Evolutionary conservation across 2,888 invertebrate species (phyloP).

Genomic region (Euplexia lucipara): DNA sequence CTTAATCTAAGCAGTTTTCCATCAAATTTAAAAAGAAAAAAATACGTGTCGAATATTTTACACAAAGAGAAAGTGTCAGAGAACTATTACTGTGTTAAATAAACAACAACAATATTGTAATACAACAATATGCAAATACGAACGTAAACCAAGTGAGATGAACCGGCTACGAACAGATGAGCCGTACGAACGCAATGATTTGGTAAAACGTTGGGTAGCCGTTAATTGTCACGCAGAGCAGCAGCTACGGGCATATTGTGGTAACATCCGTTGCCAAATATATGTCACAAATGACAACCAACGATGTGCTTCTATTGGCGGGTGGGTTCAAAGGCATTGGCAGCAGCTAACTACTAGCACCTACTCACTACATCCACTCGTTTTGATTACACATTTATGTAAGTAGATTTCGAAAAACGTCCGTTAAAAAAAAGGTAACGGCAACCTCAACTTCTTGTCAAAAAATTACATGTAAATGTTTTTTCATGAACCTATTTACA

Average conservation of each 20-base stretch:
- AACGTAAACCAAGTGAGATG: constrained; percentile 36
- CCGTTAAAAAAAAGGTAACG: too few species aligned
- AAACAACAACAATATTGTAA: constrained; percentile 6
- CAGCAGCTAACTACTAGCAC: background rate
- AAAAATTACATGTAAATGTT: too few species aligned
- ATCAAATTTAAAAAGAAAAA: too few species aligned
- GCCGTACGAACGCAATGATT: constrained; percentile 37
- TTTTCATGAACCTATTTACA: too few species aligned
- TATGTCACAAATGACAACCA: constrained; percentile 35
- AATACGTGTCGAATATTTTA: too few species aligned
- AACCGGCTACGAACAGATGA: constrained; percentile 17
- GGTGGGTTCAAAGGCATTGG: background rate
- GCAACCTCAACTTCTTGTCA: too few species aligned
- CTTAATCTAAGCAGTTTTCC: too few species aligned
- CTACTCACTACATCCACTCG: too few species aligned
- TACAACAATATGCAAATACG: constrained; percentile 23
- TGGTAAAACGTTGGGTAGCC: constrained; percentile 18
- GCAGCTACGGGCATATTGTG: constrained; percentile 53
- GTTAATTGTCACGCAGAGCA: constrained; percentile 49
- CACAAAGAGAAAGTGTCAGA: too few species aligned
- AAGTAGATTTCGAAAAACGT: too few species aligned
- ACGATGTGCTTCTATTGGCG: background rate
- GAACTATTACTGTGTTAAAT: too few species aligned
- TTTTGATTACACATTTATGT: too few species aligned
- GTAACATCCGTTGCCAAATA: constrained; percentile 32